Conservation (phyloP, 2,113 vertebrate species). For the Serilophus lunatus region DNA sequence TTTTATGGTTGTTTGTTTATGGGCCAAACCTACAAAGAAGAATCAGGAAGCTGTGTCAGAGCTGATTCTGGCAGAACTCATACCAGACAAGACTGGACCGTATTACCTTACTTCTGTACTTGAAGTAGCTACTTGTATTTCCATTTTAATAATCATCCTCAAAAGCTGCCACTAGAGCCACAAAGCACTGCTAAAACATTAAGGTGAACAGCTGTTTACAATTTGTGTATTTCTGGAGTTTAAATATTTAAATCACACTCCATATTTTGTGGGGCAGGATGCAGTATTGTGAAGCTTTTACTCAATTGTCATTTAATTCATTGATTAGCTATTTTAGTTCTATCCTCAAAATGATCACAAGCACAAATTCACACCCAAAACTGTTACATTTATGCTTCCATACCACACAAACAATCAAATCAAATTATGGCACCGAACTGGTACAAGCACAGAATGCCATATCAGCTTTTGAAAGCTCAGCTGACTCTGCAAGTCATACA, state of each 20-base stretch:
- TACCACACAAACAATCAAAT: not conserved
- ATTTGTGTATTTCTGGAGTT: not conserved
- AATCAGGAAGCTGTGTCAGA: not conserved
- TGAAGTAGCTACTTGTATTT: not conserved
- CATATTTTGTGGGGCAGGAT: not conserved
- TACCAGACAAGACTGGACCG: not conserved
- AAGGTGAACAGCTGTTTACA: accelerated
- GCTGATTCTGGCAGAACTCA: not conserved
- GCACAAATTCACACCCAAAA: not conserved
- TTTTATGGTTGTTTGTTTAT: not conserved
- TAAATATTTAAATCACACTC: not conserved
- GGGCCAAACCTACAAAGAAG: not conserved
- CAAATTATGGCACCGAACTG: not conserved
- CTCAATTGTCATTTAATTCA: not conserved
- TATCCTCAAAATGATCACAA: not conserved
- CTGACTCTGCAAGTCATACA: not conserved
- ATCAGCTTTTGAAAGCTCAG: not conserved
- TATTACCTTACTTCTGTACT: not conserved
- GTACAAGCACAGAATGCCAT: not conserved
- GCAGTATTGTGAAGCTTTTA: not conserved
- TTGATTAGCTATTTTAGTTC: not conserved
- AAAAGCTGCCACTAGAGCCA: not conserved
- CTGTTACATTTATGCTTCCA: not conserved
- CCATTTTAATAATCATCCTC: not conserved
- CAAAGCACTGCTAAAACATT: not conserved